Conservation (phyloP, 2,113 vertebrate species). For the Mustelus asterias region DNA sequence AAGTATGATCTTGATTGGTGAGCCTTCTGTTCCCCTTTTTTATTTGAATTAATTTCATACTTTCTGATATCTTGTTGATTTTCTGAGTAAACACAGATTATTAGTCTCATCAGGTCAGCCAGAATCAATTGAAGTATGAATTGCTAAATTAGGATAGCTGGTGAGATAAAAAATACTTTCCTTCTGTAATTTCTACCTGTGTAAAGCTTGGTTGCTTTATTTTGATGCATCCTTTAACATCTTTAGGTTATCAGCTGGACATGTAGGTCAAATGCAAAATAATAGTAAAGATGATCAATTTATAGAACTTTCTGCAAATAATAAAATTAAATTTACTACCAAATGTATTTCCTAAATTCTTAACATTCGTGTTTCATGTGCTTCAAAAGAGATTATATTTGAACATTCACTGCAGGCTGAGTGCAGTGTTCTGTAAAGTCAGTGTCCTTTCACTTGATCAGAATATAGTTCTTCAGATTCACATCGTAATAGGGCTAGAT, state of each 20-base stretch:
- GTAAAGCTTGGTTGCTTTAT: background rate
- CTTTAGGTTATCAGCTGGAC: background rate
- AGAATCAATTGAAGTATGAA: background rate
- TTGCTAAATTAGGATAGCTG: background rate
- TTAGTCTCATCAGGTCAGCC: background rate
- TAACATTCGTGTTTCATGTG: background rate
- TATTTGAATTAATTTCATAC: background rate
- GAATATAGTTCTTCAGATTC: background rate
- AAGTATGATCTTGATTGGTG: background rate
- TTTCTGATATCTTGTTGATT: background rate
- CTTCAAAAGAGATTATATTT: background rate
- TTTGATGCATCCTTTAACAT: background rate
- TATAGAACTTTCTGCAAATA: background rate
- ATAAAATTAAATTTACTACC: background rate
- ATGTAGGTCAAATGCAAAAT: background rate
- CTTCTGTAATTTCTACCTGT: background rate
- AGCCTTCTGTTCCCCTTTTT: background rate
- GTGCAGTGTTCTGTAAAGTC: background rate
- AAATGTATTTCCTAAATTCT: background rate
- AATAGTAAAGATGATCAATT: background rate
- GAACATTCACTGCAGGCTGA: background rate
- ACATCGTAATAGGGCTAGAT: background rate
- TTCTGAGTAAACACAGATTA: background rate
- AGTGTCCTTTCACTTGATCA: background rate
- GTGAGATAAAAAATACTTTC: background rate